Percentiles rank a stretch among this genome's conserved stretches.
Conservation (phyloP, 1,140 invertebrate species). For the Heliconius nattereri region DNA sequence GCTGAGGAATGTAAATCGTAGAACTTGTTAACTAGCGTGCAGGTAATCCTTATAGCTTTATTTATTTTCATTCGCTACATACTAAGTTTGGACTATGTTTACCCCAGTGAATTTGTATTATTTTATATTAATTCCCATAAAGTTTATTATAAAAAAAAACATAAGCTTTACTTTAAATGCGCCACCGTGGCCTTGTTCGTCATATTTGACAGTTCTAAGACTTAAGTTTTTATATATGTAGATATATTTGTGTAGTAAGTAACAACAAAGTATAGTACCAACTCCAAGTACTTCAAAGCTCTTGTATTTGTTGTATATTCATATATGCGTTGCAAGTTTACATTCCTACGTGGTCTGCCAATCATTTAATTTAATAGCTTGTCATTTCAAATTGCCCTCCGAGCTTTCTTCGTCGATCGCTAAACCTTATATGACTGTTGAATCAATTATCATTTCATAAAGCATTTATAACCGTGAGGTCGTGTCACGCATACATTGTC, state of each 20-base stretch:
- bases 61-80: conserved; percentile 31
- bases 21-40: conserved; percentile 42
- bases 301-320: conserved; percentile 6
- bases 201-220: too few relatives aligned
- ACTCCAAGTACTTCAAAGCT: neutral
- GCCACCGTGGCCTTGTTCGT: too few relatives aligned
- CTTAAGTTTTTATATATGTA: neutral
- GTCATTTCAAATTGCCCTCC: conserved; percentile 63
- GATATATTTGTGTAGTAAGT: neutral
- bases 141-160: too few relatives aligned
- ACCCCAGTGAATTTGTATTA: neutral
- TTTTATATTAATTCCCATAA: too few relatives aligned
- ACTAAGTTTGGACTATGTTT: conserved; percentile 32
- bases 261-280: neutral
- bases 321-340: conserved; percentile 16
- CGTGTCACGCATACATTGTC: conserved; percentile 59
- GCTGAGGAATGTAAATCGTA: conserved; percentile 39
- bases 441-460: conserved; percentile 67
- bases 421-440: conserved; percentile 54
- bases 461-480: conserved; percentile 40
- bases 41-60: conserved; percentile 39
- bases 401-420: conserved; percentile 55
- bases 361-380: conserved; percentile 69
- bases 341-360: conserved; percentile 49
- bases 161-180: too few relatives aligned